A percentile compares a stretch with the other conserved stretches of the same genome.
Conservation (phyloP, 2,113 vertebrate genomes). For the Cyprinodon brontotheroides region DNA sequence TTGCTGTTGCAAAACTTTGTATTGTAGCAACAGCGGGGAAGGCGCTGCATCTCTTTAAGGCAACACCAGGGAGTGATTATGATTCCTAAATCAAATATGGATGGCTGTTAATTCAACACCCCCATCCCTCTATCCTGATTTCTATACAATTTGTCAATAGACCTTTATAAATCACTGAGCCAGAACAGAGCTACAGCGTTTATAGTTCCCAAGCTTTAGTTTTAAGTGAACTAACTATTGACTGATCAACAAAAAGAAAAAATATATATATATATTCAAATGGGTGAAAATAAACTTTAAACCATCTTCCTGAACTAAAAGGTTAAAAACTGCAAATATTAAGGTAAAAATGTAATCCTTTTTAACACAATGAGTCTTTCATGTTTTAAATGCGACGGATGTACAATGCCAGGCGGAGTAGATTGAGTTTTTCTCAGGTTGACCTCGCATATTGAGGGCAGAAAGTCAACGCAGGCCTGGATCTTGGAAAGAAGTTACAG, state of each 20-base stretch:
- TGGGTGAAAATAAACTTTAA: slow-evolving; percentile 4
- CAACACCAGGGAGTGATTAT: slow-evolving; percentile 70
- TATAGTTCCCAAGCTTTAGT: slow-evolving; percentile 37
- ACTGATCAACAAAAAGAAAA: slow-evolving; percentile 11
- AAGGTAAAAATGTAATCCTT: slow-evolving; percentile 11
- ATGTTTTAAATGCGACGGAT: slow-evolving; percentile 22
- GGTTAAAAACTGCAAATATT: slow-evolving; percentile 1
- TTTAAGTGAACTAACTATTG: slow-evolving; percentile 30
- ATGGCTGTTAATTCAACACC: slow-evolving; percentile 70
- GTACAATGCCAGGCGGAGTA: slow-evolving; percentile 34
- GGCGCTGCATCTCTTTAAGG: slow-evolving; percentile 44
- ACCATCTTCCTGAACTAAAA: slow-evolving; percentile 24
- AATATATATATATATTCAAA: neutral
- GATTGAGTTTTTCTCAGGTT: slow-evolving; percentile 37
- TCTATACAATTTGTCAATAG: slow-evolving; percentile 69
- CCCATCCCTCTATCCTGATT: slow-evolving; percentile 62
- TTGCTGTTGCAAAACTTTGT: slow-evolving; percentile 50
- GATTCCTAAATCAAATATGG: slow-evolving; percentile 66
- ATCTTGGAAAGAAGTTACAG: slow-evolving; percentile 60
- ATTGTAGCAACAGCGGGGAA: slow-evolving; percentile 44
- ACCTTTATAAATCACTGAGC: slow-evolving; percentile 62
- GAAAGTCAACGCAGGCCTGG: slow-evolving; percentile 45
- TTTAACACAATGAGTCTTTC: neutral
- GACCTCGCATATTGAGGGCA: slow-evolving; percentile 60
- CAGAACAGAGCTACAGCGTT: slow-evolving; percentile 58